phyloP scores from a whole-genome alignment of 2,113 vertebrate genomes.

The Zonotrichia leucophrys region DNA sequence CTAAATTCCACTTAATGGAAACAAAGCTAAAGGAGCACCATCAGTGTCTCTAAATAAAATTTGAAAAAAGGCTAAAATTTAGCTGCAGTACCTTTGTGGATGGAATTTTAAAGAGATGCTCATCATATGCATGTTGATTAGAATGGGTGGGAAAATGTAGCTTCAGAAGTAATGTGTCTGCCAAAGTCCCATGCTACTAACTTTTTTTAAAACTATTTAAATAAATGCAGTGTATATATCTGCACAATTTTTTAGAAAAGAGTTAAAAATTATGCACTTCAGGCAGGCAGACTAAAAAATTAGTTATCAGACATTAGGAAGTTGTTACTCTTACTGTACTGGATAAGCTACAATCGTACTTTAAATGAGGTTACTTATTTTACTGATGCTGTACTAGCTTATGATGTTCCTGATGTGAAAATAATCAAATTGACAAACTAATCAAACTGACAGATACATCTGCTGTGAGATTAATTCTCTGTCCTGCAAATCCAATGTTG shows the following conservation, averaged over 20 bases:
- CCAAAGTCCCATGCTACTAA: background rate
- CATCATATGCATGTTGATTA: background rate
- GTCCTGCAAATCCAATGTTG: background rate
- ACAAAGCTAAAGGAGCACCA: background rate
- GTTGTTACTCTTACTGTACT: background rate
- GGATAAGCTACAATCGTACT: background rate
- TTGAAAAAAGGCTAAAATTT: background rate
- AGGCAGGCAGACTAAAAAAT: background rate
- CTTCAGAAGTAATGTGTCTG: background rate
- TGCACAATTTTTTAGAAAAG: background rate
- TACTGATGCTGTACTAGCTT: background rate
- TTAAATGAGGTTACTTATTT: background rate
- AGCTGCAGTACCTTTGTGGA: background rate
- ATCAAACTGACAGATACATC: background rate
- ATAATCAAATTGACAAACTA: background rate
- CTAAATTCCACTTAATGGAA: background rate
- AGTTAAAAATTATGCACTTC: background rate
- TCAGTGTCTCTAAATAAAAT: background rate
- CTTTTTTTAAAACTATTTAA: background rate
- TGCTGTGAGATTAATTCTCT: conserved; percentile 12
- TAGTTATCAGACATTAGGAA: background rate
- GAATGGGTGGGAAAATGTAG: accelerated
- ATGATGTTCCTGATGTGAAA: background rate
- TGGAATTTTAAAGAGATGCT: background rate
- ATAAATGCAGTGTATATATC: background rate